Evolutionary conservation across 2,113 vertebrate species (phyloP), one percentile per base, ranked within the genome.

Genomic region (Siniperca knerii): DNA sequence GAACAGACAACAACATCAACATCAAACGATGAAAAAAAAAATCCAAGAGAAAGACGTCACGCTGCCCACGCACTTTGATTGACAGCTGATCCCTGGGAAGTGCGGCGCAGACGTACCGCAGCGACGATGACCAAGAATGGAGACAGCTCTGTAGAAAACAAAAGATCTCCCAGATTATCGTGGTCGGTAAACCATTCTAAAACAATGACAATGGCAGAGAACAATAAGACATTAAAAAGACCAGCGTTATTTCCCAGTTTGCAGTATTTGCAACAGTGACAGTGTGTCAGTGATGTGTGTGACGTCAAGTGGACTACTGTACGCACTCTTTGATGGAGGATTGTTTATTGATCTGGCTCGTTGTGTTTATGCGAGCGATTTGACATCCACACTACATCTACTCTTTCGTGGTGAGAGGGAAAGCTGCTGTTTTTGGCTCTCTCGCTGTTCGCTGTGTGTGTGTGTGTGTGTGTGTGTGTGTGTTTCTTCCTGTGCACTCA

Each of bases 401-500:
- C 91, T 92, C 83, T 85, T 87, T 61, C 74, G 81, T 74, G 91
- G 90, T 65, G 86, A 92, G 83, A 92, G 82, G 86, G 88, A 91
- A 92, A 92, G 93, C 92, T 92, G 90, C 91, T 93, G 93, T 90
- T 92, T 92, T 91, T 91, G 91, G 90, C 93, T 91, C 85, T 7
- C 80, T 83, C 13, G 52, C 89, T 67, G 76, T 78, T 85, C 52
- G 5, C 70, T 64, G 37, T 67, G 60, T 79, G 84, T 77, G 69
- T 86, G 79, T 67, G 62, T 86, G 82, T 71, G 67, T 48, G 46
- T 48, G 46, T 66, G 44, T 67, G 60, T 82, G 74, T 75, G 79
- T 87, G 89, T 86, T 75, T 87, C 70, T 87, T 71, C 66, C 55
- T 42, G 42, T 54, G n/a, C 54, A 20, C 73, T 61, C 67, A 46